phyloP scores from a whole-genome alignment of 2,113 vertebrate genomes.

The Cyanoliseus patagonus region DNA sequence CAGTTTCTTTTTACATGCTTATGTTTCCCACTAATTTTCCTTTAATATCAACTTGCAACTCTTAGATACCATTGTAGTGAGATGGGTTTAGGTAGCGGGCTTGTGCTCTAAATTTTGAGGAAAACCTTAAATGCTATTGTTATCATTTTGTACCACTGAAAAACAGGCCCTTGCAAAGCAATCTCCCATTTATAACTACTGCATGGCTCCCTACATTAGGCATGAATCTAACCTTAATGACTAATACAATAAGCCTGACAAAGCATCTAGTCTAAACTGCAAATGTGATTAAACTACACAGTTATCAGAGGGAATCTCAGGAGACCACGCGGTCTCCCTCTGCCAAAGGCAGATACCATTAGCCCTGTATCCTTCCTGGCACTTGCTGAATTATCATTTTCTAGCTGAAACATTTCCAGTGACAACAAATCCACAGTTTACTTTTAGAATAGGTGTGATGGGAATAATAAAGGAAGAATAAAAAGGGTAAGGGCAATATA shows the following conservation, averaged over 20 bases:
- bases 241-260: not conserved
- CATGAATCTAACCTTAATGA: not conserved
- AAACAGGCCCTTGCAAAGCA: not conserved
- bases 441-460: not conserved
- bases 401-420: not conserved
- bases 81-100: not conserved
- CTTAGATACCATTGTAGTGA: not conserved
- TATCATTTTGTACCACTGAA: not conserved
- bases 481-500: not conserved
- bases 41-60: not conserved
- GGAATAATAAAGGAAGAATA: not conserved
- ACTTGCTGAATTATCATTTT: not conserved
- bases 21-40: not conserved
- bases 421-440: not conserved
- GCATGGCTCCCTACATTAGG: not conserved
- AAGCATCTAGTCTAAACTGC: not conserved
- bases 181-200: not conserved
- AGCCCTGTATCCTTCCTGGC: not conserved
- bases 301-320: not conserved
- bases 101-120: not conserved
- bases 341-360: not conserved
- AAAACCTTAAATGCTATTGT: not conserved
- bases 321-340: not conserved
- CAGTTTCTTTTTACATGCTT: not conserved
- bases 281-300: not conserved